Evolutionary conservation across 2,888 invertebrate species (phyloP), one percentile per base, ranked within the genome.

Genomic region (Ellobium chinense): DNA sequence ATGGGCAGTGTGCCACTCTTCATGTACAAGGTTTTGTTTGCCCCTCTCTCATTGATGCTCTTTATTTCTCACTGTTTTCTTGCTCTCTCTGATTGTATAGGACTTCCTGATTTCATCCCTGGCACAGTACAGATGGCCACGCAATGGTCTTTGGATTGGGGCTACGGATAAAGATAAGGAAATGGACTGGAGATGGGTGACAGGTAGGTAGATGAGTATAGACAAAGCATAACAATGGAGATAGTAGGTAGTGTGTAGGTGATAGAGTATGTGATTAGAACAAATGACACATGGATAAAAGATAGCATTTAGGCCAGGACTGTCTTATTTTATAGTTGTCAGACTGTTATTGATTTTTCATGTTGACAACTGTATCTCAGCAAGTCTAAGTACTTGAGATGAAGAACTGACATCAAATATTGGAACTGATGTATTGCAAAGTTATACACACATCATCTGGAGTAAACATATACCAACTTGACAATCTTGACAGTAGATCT

Each of bases 131-230:
- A 7, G n/a, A 34, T 83, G 83, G 83, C 60, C 62, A 27, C 29
- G 75, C 1, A 60, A 74, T 60, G 83, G 83, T n/a, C 37, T 83
- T 31, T 83, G 83, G 83, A 81, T 83, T 39, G 83, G 83, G 0
- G 83, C 83, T 21, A 81, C 73, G 5, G 83, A 83, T 72, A 75
- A 37, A 27, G 73, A 58, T 12, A 31, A 66, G 21, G 81, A 83
- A 54, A 73, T 79, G 75, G 65, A 74, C 21, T 83, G 83, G 83
- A n/a, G 34, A 14, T 83, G 83, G 83, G 62, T 79, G 2, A 78
- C 83, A 65, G 83, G 80, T 80, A 75, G 4, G 29, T 58, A 9
- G 24, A 7, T n/a, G 24, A 58, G 21, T 58, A 21, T n/a, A n/a
- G 21, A 9, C 7, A 1, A n/a, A 58, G 24, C 18, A n/a, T 7